Evolutionary conservation across 2,888 invertebrate genomes (phyloP).

Genomic region (Plebejus anna): DNA sequence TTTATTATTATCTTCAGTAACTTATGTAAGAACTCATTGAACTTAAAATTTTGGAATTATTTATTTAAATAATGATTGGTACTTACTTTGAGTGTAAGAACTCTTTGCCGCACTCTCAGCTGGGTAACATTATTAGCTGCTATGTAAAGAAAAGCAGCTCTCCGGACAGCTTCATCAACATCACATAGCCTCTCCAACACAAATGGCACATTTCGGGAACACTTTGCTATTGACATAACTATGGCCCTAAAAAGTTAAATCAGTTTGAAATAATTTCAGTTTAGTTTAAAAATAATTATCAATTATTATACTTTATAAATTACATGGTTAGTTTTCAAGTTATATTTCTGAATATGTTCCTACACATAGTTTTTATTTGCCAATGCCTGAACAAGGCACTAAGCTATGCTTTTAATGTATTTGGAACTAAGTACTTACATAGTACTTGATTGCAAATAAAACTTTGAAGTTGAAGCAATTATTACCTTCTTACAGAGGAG

Average conservation of each 20-base stretch:
- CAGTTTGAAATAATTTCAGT: neutral
- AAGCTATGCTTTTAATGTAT: too few relatives aligned
- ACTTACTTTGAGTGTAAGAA: constrained; percentile 65
- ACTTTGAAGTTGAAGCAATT: neutral
- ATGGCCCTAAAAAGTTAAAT: constrained; percentile 75
- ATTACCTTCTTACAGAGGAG: constrained; percentile 83
- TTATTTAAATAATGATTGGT: neutral
- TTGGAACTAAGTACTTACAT: too few relatives aligned
- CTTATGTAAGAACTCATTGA: too few relatives aligned
- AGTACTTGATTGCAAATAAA: too few relatives aligned
- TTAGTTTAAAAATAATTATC: neutral
- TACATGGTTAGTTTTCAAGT: too few relatives aligned
- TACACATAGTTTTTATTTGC: too few relatives aligned
- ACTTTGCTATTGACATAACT: constrained; percentile 86
- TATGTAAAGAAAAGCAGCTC: constrained; percentile 71
- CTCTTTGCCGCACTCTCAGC: constrained; percentile 64
- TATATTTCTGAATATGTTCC: too few relatives aligned
- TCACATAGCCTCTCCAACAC: constrained; percentile 88
- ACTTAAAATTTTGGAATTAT: neutral
- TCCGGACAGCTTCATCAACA: constrained; percentile 87
- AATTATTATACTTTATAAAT: too few relatives aligned
- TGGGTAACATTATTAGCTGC: constrained; percentile 72
- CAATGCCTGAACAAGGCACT: too few relatives aligned
- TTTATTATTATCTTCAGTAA: neutral
- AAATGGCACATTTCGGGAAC: constrained; percentile 83